These are phyloP conservation scores for Girardia tigrina DNA, from an alignment of 2,888 invertebrate species.

Conservation along the genomic window DNA sequence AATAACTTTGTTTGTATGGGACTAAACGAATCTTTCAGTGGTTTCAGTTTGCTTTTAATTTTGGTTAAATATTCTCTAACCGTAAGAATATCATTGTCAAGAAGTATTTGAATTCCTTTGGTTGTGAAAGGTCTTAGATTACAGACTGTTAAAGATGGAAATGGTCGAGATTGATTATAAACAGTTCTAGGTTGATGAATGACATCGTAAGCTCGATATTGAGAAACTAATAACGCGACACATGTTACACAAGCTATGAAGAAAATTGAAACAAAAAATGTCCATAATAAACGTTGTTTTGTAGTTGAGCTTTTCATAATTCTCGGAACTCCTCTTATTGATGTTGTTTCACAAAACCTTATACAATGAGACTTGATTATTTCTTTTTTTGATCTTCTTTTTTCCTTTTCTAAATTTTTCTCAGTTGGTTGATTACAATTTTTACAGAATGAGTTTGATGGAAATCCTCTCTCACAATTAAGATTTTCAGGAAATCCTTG, in stretches of 20 bases:
- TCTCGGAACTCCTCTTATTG: constrained; percentile 39
- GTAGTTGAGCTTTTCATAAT: constrained; percentile 31
- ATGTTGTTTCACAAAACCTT: constrained; percentile 38
- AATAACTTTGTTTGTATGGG: neutral
- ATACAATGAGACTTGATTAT: neutral
- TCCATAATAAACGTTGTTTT: constrained; percentile 25
- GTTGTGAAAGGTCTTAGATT: constrained; percentile 32
- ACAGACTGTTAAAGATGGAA: constrained; percentile 35
- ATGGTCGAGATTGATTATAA: constrained; percentile 20
- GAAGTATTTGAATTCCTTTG: constrained; percentile 21
- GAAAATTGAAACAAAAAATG: constrained; percentile 31
- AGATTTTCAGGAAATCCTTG: neutral
- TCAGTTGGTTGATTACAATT: neutral
- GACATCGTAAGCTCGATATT: constrained; percentile 24
- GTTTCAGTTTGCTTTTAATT: neutral
- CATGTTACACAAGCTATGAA: constrained; percentile 35
- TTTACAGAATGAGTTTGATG: neutral
- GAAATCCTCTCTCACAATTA: neutral
- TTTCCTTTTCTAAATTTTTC: neutral
- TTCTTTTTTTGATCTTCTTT: neutral
- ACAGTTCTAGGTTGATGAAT: constrained; percentile 34
- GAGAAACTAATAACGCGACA: constrained; percentile 28
- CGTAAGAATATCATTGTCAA: neutral
- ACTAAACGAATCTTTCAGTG: neutral
- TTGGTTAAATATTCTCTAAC: neutral